Evolutionary conservation across 2,113 vertebrate genomes (phyloP), one percentile per base, ranked within the genome.

Genomic region (Polyodon spathula): DNA sequence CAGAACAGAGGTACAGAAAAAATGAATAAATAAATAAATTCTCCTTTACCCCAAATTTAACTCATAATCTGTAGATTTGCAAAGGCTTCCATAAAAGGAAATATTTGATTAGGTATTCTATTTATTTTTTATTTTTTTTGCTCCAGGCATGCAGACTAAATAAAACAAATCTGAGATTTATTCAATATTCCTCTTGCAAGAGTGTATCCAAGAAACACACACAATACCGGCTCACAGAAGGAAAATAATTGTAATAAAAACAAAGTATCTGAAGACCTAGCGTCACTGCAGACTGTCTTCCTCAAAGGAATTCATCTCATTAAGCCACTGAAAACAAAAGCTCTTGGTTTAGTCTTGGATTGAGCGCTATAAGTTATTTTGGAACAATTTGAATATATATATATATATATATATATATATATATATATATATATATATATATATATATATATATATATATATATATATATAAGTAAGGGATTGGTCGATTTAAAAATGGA

Each of bases 241-340:
- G 73, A 82, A 83, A 88, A 86, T 85, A 89, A 92, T 90, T 88
- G 87, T 80, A 88, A 91, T 84, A 79, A 90, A 90, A 90, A 91
- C 88, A 92, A 88, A 84, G 72, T 68, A 72, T 70, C 71, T 72
- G 75, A 70, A 74, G 64, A 62, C 59, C 57, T 70, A 54, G 63
- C 67, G 55, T 70, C 59, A 54, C 70, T 62, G 16, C 0, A 54
- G 66, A 57, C 58, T 43, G 73, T 77, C 74, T 75, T 71, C 76
- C 78, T 79, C 76, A 71, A 76, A 81, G 78, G 80, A 87, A 82
- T 78, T 80, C 76, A 76, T 87, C 86, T 87, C 85, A 85, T 84
- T 85, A 77, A 64, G 56, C 64, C 66, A 66, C 65, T 59, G 54
- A 70, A 46, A 70, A 66, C 64, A 65, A 61, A 68, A 67, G 81